These are phyloP conservation scores for Cremastobaeus sp. DNA, from an alignment of 2,888 invertebrate genomes.

Conservation along the genomic window DNA sequence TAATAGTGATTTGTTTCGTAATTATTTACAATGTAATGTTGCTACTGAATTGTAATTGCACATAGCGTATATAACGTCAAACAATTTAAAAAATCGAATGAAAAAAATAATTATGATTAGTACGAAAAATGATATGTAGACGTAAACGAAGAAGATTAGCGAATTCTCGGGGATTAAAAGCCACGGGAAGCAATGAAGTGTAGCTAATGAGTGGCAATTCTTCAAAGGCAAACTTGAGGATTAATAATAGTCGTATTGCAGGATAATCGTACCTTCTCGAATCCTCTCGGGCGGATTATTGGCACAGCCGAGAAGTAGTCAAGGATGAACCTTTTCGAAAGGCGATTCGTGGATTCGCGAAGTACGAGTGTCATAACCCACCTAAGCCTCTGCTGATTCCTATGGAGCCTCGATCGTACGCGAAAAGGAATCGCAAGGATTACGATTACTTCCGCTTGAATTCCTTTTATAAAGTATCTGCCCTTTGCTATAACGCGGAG, in stretches of 20 bases:
- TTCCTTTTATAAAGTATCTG: slow-evolving; percentile 69
- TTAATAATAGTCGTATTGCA: slow-evolving; percentile 50
- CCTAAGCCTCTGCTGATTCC: slow-evolving; percentile 72
- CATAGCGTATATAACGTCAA: slow-evolving; percentile 1
- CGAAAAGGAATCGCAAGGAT: slow-evolving; percentile 73
- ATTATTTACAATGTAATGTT: no score
- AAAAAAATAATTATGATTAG: slow-evolving; percentile 5
- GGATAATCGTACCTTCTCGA: slow-evolving; percentile 37
- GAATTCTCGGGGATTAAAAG: slow-evolving; percentile 31
- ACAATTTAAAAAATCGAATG: background rate
- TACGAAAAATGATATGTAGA: slow-evolving; percentile 16
- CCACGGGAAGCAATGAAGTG: slow-evolving; percentile 20
- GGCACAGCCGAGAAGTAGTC: slow-evolving; percentile 34
- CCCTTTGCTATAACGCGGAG: slow-evolving; percentile 57
- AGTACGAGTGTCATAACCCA: slow-evolving; percentile 73
- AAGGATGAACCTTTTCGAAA: slow-evolving; percentile 51
- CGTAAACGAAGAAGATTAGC: slow-evolving; percentile 21
- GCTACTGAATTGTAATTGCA: background rate
- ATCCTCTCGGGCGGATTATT: slow-evolving; percentile 51
- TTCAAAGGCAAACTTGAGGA: slow-evolving; percentile 48
- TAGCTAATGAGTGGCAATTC: slow-evolving; percentile 47
- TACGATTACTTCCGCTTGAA: slow-evolving; percentile 74
- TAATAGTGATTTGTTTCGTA: no score
- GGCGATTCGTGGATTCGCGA: slow-evolving; percentile 57
- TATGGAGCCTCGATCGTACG: slow-evolving; percentile 69